Evolutionary conservation across 2,797 vertebrate genomes (phyloP), one percentile per base, ranked within the genome.

Genomic region (Eleutherodactylus coqui): DNA sequence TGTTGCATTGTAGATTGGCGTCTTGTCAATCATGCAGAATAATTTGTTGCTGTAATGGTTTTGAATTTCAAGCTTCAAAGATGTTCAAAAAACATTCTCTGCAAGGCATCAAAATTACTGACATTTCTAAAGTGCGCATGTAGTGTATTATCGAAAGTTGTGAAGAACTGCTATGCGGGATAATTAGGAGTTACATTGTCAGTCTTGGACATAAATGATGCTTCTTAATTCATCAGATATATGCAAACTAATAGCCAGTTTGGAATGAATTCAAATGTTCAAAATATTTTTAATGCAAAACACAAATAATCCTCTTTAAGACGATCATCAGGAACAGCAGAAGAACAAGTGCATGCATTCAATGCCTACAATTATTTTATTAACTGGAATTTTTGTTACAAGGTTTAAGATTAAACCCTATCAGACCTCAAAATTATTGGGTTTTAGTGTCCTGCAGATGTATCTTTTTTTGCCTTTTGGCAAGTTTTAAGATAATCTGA

Each of bases 11-110:
- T 58, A 8, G 53, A 85, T 72, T 85, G 62, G 45, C 14, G 9
- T 24, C 45, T 67, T 85, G 84, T 79, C 83, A 85, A 70, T 85
- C 84, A 85, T 79, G 62, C 29, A 47, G 64, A 73, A 79, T 77
- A 85, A 72, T 73, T 60, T 80, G 47, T 62, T 49, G 34, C 21
- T 79, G 76, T 79, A 72, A 79, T 73, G 62, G 17, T 58, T 79
- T n/a, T 55, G 49, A 29, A n/a, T 43, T 55, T 21, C 62, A 85
- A 21, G 58, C 47, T 55, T 53, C 17, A 79, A 43, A 41, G 60
- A 69, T 75, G 55, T 64, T 58, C 32, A 84, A 53, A 83, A 77
- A 67, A 60, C 53, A 60, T 34, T 36, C 36, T 75, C 72, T 27
- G 55, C 58, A 53, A 49, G 43, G 10, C 19, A 67, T 58, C 41